These are phyloP conservation scores for Adineta ricciae DNA, from an alignment of 2,888 invertebrate genomes.

Conservation along the genomic window DNA sequence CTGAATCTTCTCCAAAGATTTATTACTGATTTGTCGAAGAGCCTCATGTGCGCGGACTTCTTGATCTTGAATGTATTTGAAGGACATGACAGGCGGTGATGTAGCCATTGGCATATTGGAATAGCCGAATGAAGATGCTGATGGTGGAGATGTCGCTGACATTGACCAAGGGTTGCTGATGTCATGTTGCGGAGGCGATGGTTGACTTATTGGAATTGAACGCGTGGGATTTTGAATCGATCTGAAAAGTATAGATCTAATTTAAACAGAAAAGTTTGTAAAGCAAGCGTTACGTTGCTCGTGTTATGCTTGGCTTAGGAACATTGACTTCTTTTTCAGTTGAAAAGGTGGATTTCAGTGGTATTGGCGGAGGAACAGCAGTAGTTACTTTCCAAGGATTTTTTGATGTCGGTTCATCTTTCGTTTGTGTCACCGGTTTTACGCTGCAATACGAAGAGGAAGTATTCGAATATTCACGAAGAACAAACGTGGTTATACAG, in stretches of 20 bases:
- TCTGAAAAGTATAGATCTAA: too few species aligned
- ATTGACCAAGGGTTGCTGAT: background rate
- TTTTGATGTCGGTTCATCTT: background rate
- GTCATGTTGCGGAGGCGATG: background rate
- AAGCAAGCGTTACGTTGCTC: background rate
- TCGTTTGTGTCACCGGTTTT: background rate
- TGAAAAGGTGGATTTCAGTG: background rate
- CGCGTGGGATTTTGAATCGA: background rate
- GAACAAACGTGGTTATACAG: background rate
- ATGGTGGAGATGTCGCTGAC: background rate
- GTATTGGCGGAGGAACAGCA: background rate
- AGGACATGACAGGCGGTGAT: background rate
- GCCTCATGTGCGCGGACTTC: constrained; percentile 1
- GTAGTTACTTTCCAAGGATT: background rate
- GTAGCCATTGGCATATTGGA: background rate
- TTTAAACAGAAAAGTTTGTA: background rate
- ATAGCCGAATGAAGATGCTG: background rate
- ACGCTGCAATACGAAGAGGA: background rate
- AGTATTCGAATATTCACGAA: background rate
- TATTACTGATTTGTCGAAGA: background rate
- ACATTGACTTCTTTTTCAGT: background rate
- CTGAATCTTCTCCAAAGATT: constrained; percentile 12
- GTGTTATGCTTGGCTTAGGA: background rate
- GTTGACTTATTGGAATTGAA: background rate
- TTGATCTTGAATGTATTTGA: background rate